Percentiles rank a stretch among this genome's conserved stretches.
These are phyloP conservation scores for Pollimyrus isidori DNA, from an alignment of 2,113 vertebrate genomes.

Conservation along the genomic window DNA sequence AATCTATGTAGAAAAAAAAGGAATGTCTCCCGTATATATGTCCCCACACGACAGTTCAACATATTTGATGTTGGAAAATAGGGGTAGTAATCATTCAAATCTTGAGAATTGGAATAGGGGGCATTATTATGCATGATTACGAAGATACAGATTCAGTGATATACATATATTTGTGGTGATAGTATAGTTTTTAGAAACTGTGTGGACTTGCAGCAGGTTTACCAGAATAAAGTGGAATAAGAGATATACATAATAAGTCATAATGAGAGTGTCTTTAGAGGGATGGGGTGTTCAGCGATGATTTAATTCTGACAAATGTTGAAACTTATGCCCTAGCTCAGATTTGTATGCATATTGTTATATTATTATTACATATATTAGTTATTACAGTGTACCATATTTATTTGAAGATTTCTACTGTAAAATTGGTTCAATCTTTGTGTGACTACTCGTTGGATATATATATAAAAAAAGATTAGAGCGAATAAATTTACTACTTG, in stretches of 20 bases:
- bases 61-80: neutral
- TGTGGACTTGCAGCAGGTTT: neutral
- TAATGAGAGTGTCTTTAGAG: neutral
- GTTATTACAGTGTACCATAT: neutral
- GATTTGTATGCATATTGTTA: neutral
- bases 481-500: neutral
- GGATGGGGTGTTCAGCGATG: neutral
- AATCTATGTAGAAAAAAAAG: neutral
- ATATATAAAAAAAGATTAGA: neutral
- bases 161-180: neutral
- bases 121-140: neutral
- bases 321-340: neutral
- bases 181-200: neutral
- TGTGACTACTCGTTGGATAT: neutral
- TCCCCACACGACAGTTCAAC: neutral
- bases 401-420: neutral
- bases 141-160: neutral
- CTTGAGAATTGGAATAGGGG: neutral
- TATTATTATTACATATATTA: neutral
- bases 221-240: neutral
- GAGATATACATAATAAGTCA: neutral
- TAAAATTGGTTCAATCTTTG: neutral
- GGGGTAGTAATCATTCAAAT: neutral
- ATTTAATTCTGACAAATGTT: neutral
- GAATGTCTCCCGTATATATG: neutral